These are phyloP conservation scores for Coccyzus lansbergi DNA, from an alignment of 2,797 vertebrate genomes.

Conservation along the genomic window DNA sequence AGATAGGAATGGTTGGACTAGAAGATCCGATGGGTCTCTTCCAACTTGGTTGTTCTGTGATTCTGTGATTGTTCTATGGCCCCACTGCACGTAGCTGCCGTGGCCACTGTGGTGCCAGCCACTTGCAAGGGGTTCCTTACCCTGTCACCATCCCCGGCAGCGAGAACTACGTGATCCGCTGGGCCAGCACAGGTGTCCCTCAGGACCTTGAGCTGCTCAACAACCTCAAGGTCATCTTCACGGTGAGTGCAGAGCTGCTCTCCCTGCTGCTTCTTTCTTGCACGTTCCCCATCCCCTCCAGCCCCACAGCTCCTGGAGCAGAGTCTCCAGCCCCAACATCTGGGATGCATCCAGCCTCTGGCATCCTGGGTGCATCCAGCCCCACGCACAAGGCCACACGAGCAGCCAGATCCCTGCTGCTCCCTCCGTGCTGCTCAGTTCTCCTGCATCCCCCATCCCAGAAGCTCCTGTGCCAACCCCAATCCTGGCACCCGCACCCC, in stretches of 20 bases:
- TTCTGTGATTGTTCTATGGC: too few species aligned
- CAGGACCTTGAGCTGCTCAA: conserved; percentile 70
- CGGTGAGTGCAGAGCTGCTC: neutral
- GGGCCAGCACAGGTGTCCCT: conserved; percentile 63
- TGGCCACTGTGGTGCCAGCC: too few species aligned
- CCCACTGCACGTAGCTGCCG: too few species aligned
- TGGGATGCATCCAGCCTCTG: too few species aligned
- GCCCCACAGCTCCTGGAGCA: too few species aligned
- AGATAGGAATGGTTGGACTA: too few species aligned
- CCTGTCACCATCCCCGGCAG: neutral
- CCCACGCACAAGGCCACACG: too few species aligned
- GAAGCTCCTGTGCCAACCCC: accelerated
- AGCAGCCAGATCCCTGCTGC: neutral
- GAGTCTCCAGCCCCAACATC: too few species aligned
- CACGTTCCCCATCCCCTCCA: neutral
- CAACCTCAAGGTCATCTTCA: conserved; percentile 64
- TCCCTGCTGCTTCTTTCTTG: neutral
- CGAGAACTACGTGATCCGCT: conserved; percentile 68
- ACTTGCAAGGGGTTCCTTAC: accelerated
- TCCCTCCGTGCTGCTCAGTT: neutral
- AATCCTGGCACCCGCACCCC: accelerated
- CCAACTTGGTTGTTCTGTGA: too few species aligned
- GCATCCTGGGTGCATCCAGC: neutral
- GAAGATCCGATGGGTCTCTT: too few species aligned
- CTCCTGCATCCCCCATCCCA: accelerated